Evolutionary conservation across 2,113 vertebrate species (phyloP).

Genomic region (Osmerus mordax): DNA sequence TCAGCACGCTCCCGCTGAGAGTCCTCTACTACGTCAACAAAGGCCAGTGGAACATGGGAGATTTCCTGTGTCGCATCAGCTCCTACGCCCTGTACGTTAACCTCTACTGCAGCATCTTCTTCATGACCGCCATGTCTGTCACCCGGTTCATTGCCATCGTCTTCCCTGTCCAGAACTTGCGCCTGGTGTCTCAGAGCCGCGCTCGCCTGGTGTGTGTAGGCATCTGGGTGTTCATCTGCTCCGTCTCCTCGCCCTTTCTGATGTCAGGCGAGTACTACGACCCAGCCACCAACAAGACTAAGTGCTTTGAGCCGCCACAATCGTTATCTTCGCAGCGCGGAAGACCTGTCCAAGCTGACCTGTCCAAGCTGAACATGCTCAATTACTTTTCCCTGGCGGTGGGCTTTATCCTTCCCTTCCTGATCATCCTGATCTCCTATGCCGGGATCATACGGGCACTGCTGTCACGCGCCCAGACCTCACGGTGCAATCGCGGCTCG

Average conservation of each 20-base stretch:
- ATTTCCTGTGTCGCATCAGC: slow-evolving; percentile 85
- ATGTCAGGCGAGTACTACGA: slow-evolving; percentile 61
- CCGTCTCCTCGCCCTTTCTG: slow-evolving; percentile 82
- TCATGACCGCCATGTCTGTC: slow-evolving; percentile 95
- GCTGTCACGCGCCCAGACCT: slow-evolving; percentile 63
- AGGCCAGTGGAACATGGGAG: slow-evolving; percentile 83
- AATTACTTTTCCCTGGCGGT: slow-evolving; percentile 82
- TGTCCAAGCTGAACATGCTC: slow-evolving; percentile 64
- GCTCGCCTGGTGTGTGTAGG: slow-evolving; percentile 72
- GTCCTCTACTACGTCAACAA: slow-evolving; percentile 85
- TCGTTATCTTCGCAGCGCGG: no score
- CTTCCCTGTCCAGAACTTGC: slow-evolving; percentile 85
- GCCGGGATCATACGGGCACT: slow-evolving; percentile 81
- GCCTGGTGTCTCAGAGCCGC: slow-evolving; percentile 75
- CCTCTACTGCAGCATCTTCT: slow-evolving; percentile 94
- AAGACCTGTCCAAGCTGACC: slow-evolving; percentile 43
- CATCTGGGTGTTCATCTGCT: slow-evolving; percentile 88
- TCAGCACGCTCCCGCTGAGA: slow-evolving; percentile 86
- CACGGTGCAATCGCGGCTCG: slow-evolving; percentile 70
- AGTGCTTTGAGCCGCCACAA: slow-evolving; percentile 88
- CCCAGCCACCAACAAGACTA: slow-evolving; percentile 75
- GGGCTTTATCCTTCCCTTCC: slow-evolving; percentile 85
- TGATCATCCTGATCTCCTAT: slow-evolving; percentile 87
- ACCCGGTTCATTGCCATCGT: slow-evolving; percentile 93
- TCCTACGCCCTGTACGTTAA: slow-evolving; percentile 92